Conservation (phyloP, 1,140 invertebrate species). For the Penaeus japonicus region DNA sequence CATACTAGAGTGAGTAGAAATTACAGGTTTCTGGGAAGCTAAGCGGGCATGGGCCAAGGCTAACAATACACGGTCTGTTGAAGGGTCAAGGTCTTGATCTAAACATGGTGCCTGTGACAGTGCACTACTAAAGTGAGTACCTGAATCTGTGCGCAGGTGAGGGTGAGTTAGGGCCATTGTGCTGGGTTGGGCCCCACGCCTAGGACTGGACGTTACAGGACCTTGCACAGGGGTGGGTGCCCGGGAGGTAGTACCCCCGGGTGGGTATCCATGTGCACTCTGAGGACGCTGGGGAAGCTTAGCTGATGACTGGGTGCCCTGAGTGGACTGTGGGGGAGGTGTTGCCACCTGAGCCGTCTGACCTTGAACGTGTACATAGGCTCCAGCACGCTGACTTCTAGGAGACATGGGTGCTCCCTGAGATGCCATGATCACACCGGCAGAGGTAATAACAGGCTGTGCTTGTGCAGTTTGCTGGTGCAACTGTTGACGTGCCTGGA, state of each 20-base stretch:
- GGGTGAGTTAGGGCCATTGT: constrained; percentile 51
- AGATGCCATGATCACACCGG: constrained; percentile 53
- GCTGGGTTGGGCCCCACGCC: constrained; percentile 49
- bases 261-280: constrained; percentile 37
- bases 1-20: background rate
- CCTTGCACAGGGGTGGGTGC: constrained; percentile 58
- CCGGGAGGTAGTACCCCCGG: constrained; percentile 49
- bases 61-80: constrained; percentile 46
- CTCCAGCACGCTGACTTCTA: constrained; percentile 56
- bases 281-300: constrained; percentile 27
- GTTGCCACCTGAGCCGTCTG: constrained; percentile 31
- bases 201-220: constrained; percentile 52
- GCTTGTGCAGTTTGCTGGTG: constrained; percentile 12
- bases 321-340: constrained; percentile 27
- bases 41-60: constrained; percentile 52
- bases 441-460: background rate
- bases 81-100: constrained; percentile 38
- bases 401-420: constrained; percentile 58
- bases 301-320: constrained; percentile 40
- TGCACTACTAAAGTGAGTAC: constrained; percentile 48
- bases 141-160: constrained; percentile 54
- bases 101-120: constrained; percentile 24
- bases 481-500: constrained; percentile 33
- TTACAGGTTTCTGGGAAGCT: constrained; percentile 37
- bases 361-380: constrained; percentile 57